Conservation (phyloP, 2,888 invertebrate species). For the Eurois occulta region DNA sequence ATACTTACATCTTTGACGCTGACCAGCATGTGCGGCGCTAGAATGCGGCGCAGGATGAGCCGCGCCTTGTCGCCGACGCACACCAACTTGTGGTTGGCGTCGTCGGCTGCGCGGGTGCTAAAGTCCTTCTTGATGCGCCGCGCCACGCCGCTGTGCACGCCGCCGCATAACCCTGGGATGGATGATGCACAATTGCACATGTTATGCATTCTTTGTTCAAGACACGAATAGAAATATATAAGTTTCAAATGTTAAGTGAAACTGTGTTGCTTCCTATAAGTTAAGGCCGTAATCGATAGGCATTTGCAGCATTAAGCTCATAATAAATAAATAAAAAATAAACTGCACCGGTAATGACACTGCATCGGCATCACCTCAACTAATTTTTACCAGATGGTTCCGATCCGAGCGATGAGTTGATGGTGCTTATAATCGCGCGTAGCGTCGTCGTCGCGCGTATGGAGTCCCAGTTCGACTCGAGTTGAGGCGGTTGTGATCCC, state of each 20-base stretch:
- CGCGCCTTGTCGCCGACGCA: constrained; percentile 94
- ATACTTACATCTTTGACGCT: constrained; percentile 91
- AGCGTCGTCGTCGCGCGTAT: too few relatives aligned
- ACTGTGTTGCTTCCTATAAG: not conserved
- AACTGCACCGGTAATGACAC: not conserved
- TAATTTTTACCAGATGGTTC: not conserved
- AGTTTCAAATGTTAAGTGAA: not conserved
- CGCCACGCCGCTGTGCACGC: constrained; percentile 92
- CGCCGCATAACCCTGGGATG: constrained; percentile 93
- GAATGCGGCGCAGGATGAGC: constrained; percentile 88
- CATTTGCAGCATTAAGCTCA: not conserved
- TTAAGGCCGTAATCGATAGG: not conserved
- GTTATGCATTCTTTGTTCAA: not conserved
- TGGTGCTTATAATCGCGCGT: not conserved
- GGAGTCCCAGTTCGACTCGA: not conserved
- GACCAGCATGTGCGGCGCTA: constrained; percentile 88
- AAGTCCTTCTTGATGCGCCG: constrained; percentile 90
- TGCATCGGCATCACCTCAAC: not conserved
- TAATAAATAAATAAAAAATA: not conserved
- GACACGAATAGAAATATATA: not conserved
- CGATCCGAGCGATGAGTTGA: not conserved
- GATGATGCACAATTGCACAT: not conserved
- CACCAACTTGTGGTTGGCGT: constrained; percentile 89
- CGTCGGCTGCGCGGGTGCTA: constrained; percentile 71
- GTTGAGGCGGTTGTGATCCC: not conserved